Percentiles rank a stretch among this genome's conserved stretches.
phyloP scores from a whole-genome alignment of 2,113 vertebrate genomes.

The Bettongia penicillata region DNA sequence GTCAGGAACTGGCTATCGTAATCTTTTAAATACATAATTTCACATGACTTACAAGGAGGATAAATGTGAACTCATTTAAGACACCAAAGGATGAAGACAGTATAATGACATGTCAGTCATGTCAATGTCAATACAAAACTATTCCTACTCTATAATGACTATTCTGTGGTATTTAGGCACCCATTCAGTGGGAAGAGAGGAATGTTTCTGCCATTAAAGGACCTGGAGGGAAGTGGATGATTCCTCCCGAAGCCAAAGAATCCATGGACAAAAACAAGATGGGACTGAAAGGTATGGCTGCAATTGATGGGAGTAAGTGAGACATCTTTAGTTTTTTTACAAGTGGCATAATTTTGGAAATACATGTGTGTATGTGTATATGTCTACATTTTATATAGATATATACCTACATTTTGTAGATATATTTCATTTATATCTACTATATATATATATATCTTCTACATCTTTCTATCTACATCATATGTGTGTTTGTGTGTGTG shows the following conservation, averaged over 20 bases:
- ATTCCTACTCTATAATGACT: constrained; percentile 24
- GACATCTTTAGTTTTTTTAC: not conserved
- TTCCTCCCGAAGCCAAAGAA: constrained; percentile 95
- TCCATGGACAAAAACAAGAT: constrained; percentile 98
- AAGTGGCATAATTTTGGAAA: not conserved
- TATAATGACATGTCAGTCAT: not conserved
- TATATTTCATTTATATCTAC: too few species aligned
- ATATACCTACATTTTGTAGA: too few species aligned
- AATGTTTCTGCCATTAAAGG: constrained; percentile 94
- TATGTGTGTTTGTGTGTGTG: too few species aligned
- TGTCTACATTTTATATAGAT: too few species aligned
- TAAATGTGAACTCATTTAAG: not conserved
- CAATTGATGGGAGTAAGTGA: not conserved
- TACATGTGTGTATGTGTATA: not conserved
- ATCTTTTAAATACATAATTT: not conserved
- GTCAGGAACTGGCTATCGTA: not conserved
- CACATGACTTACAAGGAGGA: not conserved
- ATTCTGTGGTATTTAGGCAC: constrained; percentile 84
- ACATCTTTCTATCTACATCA: too few species aligned
- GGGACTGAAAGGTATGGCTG: constrained; percentile 92
- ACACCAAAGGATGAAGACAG: not conserved
- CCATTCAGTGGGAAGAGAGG: constrained; percentile 95
- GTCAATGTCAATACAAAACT: too few species aligned
- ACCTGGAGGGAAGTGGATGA: constrained; percentile 95
- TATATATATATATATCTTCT: too few species aligned